These are phyloP conservation scores for Tribolium freemani DNA, from an alignment of 2,888 invertebrate genomes.

Conservation along the genomic window DNA sequence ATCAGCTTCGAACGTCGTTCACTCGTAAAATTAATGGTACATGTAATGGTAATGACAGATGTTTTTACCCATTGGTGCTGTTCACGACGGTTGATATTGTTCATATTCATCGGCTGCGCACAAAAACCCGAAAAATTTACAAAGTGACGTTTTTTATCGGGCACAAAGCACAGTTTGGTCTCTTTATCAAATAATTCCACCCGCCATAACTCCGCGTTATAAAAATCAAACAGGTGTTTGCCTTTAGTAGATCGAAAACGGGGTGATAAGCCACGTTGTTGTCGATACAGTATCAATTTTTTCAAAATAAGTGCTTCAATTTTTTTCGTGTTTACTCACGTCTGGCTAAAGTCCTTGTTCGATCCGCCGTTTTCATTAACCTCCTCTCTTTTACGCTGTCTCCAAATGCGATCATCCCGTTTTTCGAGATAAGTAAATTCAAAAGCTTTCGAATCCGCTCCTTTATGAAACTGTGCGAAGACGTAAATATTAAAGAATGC, in stretches of 20 bases:
- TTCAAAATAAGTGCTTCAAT: background rate
- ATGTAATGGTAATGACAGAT: constrained; percentile 33
- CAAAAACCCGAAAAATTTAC: background rate
- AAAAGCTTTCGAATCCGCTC: constrained; percentile 36
- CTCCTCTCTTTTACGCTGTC: background rate
- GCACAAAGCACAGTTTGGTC: background rate
- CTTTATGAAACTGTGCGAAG: constrained; percentile 52
- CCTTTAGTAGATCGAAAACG: constrained; percentile 3
- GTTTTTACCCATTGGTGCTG: constrained; percentile 25
- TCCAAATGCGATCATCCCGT: background rate
- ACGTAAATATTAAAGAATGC: constrained; percentile 62
- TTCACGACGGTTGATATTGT: background rate
- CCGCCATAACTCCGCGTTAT: background rate
- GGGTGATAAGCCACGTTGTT: constrained; percentile 18
- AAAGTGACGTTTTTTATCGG: background rate
- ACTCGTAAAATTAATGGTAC: constrained; percentile 25
- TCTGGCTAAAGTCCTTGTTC: background rate
- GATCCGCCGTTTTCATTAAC: background rate
- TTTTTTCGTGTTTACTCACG: background rate
- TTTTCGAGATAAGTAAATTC: constrained; percentile 23
- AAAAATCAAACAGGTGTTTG: constrained; percentile 25
- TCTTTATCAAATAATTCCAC: background rate
- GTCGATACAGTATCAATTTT: background rate
- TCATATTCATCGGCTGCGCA: background rate
- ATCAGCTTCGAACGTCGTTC: constrained; percentile 21